Evolutionary conservation across 64 coral and sea anemone species (phyloP).

Genomic region (Stichodactyla helianthus): DNA sequence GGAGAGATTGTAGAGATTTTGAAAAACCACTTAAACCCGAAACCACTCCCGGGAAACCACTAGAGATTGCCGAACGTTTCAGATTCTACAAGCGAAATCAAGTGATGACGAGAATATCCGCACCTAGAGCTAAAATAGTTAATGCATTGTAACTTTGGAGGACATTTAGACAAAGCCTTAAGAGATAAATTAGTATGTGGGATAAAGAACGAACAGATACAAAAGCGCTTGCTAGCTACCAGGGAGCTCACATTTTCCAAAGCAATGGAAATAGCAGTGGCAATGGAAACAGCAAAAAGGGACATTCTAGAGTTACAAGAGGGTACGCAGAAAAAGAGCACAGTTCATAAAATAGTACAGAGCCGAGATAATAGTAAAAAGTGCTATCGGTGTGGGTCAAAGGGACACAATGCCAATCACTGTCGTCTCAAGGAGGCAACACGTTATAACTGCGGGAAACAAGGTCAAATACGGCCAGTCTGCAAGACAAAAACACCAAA

Average conservation of each 20-base stretch:
- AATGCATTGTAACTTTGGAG: neutral
- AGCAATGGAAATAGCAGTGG: conserved; percentile 6
- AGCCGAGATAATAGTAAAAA: neutral
- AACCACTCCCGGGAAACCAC: neutral
- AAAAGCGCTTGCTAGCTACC: neutral
- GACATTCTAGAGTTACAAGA: conserved; percentile 12
- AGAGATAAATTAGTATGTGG: neutral
- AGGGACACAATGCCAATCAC: neutral
- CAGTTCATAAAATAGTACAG: neutral
- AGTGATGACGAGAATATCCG: neutral
- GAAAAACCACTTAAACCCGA: neutral
- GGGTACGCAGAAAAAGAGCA: conserved; percentile 11
- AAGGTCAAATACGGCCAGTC: no score
- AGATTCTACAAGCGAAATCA: neutral
- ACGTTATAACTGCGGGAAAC: no score
- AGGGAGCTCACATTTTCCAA: neutral
- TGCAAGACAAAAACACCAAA: no score
- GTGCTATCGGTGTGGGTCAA: neutral
- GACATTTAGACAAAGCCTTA: neutral
- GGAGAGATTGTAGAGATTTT: conserved; percentile 1
- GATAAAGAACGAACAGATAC: conserved; percentile 15
- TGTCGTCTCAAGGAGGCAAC: neutral
- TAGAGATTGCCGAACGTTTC: conserved; percentile 2
- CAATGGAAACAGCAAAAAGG: neutral
- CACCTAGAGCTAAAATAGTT: neutral